Percentiles rank a stretch among this genome's conserved stretches.
These are phyloP conservation scores for Clupea harengus DNA, from an alignment of 2,113 vertebrate genomes.

Conservation along the genomic window DNA sequence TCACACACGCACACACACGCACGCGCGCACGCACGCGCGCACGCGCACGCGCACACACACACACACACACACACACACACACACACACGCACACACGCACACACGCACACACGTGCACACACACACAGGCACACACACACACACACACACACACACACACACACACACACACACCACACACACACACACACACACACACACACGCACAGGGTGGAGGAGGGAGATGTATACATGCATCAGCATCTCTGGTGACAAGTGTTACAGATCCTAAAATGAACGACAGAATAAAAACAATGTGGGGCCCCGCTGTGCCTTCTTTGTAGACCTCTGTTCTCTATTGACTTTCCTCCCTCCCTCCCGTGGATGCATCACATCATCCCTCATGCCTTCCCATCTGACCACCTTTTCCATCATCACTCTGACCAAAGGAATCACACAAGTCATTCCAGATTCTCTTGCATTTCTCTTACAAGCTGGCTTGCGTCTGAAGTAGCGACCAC, in stretches of 20 bases:
- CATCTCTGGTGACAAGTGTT: conserved; percentile 10
- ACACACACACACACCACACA: conserved; percentile 34
- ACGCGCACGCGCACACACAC: conserved; percentile 20
- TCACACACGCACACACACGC: neutral
- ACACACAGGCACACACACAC: conserved; percentile 41
- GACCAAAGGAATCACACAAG: neutral
- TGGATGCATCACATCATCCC: neutral
- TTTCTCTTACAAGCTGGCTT: neutral
- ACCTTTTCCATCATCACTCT: neutral
- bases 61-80: neutral
- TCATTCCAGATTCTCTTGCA: neutral
- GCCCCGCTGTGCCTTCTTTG: neutral
- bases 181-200: conserved; percentile 10
- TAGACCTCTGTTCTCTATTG: neutral
- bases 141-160: conserved; percentile 13
- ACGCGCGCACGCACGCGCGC: neutral
- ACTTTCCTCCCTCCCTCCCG: neutral
- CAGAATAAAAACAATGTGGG: neutral
- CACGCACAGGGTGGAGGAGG: conserved; percentile 41
- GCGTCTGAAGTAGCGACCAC: neutral
- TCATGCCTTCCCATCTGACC: neutral
- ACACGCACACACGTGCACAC: conserved; percentile 17
- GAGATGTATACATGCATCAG: conserved; percentile 3
- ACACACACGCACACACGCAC: neutral
- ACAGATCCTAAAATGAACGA: neutral